phyloP scores from a whole-genome alignment of 2,888 invertebrate genomes.

The Pseudoips prasinana region DNA sequence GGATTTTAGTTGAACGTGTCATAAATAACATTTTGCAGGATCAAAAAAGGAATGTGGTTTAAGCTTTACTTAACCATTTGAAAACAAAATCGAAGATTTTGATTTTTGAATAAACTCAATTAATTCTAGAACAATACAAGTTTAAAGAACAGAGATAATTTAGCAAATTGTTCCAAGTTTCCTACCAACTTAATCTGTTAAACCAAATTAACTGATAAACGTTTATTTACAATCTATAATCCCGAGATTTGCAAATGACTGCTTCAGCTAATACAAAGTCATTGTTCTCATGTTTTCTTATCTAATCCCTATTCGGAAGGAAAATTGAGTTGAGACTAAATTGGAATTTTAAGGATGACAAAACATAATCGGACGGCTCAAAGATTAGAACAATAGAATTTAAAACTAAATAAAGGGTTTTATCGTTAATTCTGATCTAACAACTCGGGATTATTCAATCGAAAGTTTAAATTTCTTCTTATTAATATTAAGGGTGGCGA shows the following conservation, averaged over 20 bases:
- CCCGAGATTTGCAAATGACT: slow-evolving; percentile 28
- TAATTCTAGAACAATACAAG: no score
- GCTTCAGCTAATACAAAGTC: slow-evolving; percentile 25
- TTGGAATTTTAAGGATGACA: slow-evolving; percentile 32
- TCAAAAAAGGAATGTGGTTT: no score
- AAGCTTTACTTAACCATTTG: no score
- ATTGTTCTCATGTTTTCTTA: slow-evolving; percentile 34
- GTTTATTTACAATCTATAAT: slow-evolving; percentile 36
- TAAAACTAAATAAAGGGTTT: slow-evolving; percentile 25
- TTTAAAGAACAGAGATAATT: slow-evolving; percentile 19
- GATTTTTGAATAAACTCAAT: no score
- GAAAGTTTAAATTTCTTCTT: no score
- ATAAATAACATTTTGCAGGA: no score
- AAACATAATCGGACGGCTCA: slow-evolving; percentile 34
- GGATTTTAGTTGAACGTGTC: no score
- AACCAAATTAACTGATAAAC: slow-evolving; percentile 35
- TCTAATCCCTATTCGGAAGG: slow-evolving; percentile 32
- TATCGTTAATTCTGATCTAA: slow-evolving; percentile 24
- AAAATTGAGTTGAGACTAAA: slow-evolving; percentile 35
- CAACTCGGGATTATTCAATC: slow-evolving; percentile 27
- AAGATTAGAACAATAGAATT: slow-evolving; percentile 28
- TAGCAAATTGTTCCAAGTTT: slow-evolving; percentile 12
- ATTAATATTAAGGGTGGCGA: no score
- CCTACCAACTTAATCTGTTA: slow-evolving; percentile 14
- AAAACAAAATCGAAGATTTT: no score